These are phyloP conservation scores for Agelastica alni DNA, from an alignment of 2,888 invertebrate species.

Conservation along the genomic window DNA sequence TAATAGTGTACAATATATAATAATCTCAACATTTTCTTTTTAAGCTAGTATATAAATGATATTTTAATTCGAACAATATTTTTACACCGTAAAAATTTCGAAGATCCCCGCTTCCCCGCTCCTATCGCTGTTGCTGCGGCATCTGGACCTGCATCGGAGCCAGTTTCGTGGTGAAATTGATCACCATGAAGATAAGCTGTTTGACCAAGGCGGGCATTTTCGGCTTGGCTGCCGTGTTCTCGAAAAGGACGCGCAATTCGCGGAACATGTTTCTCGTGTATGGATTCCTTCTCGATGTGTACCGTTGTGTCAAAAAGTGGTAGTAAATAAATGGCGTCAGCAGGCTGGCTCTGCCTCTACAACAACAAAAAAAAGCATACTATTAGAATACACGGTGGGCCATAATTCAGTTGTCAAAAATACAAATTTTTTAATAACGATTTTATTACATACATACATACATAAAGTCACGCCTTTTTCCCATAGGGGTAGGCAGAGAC, in stretches of 20 bases:
- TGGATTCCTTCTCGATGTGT: slow-evolving; percentile 93
- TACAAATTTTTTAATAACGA: too few species aligned
- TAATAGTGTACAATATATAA: too few species aligned
- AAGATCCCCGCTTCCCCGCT: not conserved
- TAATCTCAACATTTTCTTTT: too few species aligned
- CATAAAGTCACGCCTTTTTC: too few species aligned
- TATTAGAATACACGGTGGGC: not conserved
- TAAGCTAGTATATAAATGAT: too few species aligned
- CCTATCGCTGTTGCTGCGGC: slow-evolving; percentile 36
- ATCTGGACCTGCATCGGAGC: slow-evolving; percentile 66
- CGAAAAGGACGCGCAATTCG: slow-evolving; percentile 77
- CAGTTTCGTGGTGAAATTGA: slow-evolving; percentile 75
- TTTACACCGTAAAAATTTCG: not conserved
- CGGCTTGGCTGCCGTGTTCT: slow-evolving; percentile 69
- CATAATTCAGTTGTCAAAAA: too few species aligned
- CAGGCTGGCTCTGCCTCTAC: slow-evolving; percentile 86
- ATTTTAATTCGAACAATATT: too few species aligned
- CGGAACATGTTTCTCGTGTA: slow-evolving; percentile 92
- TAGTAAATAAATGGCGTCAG: slow-evolving; percentile 96
- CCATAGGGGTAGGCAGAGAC: too few species aligned
- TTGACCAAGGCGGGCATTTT: slow-evolving; percentile 70
- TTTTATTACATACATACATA: too few species aligned
- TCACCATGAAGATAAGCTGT: slow-evolving; percentile 63
- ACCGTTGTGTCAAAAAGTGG: slow-evolving; percentile 91
- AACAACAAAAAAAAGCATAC: slow-evolving; percentile 45